Conservation (phyloP, 2,888 invertebrate species). For the Phaonia tiefii region DNA sequence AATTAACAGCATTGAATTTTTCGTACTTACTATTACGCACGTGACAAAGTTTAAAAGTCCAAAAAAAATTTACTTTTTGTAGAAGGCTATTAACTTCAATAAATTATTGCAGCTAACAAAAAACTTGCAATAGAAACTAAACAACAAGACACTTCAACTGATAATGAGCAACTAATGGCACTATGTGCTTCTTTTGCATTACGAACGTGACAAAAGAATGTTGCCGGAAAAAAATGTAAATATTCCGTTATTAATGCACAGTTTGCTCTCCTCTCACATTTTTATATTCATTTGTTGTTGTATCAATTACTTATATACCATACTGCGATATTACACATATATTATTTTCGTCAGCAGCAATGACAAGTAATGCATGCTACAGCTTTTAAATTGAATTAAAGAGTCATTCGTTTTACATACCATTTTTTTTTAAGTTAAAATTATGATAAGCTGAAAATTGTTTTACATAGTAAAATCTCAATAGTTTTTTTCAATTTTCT, state of each 20-base stretch:
- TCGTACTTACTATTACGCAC: conserved; percentile 51
- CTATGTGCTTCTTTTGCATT: no score
- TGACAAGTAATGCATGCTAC: conserved; percentile 40
- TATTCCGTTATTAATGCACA: conserved; percentile 34
- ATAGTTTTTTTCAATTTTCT: conserved; percentile 41
- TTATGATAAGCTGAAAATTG: conserved; percentile 43
- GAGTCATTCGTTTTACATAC: conserved; percentile 41
- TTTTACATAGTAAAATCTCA: conserved; percentile 31
- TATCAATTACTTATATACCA: conserved; percentile 44
- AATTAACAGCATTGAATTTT: conserved; percentile 46
- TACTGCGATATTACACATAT: conserved; percentile 40
- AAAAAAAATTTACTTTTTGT: conserved; percentile 50
- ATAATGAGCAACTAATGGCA: no score
- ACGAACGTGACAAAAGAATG: conserved; percentile 44
- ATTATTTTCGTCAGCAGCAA: conserved; percentile 42
- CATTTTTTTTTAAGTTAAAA: conserved; percentile 37
- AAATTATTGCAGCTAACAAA: conserved; percentile 40
- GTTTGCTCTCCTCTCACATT: conserved; percentile 33
- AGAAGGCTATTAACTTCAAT: conserved; percentile 48
- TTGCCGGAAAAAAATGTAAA: conserved; percentile 33
- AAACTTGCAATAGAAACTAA: no score
- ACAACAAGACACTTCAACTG: no score
- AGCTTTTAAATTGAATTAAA: conserved; percentile 47
- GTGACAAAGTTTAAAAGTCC: conserved; percentile 50
- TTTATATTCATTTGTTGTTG: conserved; percentile 37